These are phyloP conservation scores for Channa argus DNA, from an alignment of 2,113 vertebrate genomes.

Conservation along the genomic window DNA sequence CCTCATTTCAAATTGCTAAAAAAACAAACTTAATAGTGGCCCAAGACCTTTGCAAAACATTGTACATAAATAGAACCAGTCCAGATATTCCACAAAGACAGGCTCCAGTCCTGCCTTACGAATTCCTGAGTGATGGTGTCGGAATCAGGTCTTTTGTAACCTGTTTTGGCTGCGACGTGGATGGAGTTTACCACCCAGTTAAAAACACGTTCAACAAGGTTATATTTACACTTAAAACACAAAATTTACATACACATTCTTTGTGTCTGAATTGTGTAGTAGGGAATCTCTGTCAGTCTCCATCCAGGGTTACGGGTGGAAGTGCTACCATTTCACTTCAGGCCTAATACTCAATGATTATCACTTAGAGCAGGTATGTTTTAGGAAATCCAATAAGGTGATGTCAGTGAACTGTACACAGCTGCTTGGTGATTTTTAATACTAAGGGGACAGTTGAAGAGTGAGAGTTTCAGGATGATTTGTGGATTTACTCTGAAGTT, in stretches of 20 bases:
- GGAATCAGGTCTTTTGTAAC: constrained; percentile 4
- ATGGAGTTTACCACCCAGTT: neutral
- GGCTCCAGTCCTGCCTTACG: constrained; percentile 51
- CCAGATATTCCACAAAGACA: constrained; percentile 37
- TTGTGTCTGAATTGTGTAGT: neutral
- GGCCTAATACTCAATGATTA: too few relatives aligned
- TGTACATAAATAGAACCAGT: constrained; percentile 45
- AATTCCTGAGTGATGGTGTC: constrained; percentile 63
- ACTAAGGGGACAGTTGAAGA: neutral
- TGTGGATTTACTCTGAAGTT: neutral
- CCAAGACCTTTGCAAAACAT: too few relatives aligned
- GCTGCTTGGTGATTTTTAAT: neutral
- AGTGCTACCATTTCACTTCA: too few relatives aligned
- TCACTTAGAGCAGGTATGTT: neutral
- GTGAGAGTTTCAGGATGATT: neutral
- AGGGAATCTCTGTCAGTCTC: too few relatives aligned
- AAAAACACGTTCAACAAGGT: constrained; percentile 8
- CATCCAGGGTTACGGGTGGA: too few relatives aligned
- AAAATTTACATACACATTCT: neutral
- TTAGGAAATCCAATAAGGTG: neutral
- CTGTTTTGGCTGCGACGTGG: neutral
- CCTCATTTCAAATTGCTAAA: too few relatives aligned
- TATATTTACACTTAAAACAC: neutral
- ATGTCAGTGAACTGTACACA: neutral
- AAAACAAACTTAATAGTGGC: too few relatives aligned